phyloP scores from a whole-genome alignment of 2,113 vertebrate genomes.

The Mellivora capensis region DNA sequence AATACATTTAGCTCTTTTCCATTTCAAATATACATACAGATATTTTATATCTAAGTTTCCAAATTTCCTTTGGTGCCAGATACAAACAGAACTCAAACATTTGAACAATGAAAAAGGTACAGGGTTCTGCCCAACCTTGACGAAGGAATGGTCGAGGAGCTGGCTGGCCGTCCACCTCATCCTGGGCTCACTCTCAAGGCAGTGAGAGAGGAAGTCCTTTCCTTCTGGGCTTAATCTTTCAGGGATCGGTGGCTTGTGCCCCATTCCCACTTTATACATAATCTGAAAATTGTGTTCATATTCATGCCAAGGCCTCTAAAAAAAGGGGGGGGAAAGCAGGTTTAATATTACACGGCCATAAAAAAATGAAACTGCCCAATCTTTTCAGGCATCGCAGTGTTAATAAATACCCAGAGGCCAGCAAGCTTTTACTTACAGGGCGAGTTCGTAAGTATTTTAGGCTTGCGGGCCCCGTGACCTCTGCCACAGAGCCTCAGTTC shows the following conservation, averaged over 20 bases:
- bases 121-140: constrained; percentile 89
- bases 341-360: background rate
- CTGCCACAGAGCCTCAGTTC: background rate
- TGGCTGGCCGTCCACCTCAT: constrained; percentile 96
- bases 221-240: constrained; percentile 97
- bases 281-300: constrained; percentile 99
- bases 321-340: background rate
- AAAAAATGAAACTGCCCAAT: background rate
- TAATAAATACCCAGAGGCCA: accelerated
- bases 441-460: background rate
- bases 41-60: background rate
- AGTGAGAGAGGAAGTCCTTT: constrained; percentile 96
- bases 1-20: background rate
- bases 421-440: background rate
- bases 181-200: constrained; percentile 97
- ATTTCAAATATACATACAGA: accelerated
- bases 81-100: background rate
- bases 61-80: background rate
- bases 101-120: background rate
- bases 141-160: constrained; percentile 97
- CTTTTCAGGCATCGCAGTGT: background rate
- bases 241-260: constrained; percentile 96
- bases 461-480: accelerated
- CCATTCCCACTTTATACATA: constrained; percentile 99
- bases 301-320: constrained; percentile 97